Evolutionary conservation across 2,113 vertebrate genomes (phyloP).

Genomic region (human (Homo sapiens)): DNA sequence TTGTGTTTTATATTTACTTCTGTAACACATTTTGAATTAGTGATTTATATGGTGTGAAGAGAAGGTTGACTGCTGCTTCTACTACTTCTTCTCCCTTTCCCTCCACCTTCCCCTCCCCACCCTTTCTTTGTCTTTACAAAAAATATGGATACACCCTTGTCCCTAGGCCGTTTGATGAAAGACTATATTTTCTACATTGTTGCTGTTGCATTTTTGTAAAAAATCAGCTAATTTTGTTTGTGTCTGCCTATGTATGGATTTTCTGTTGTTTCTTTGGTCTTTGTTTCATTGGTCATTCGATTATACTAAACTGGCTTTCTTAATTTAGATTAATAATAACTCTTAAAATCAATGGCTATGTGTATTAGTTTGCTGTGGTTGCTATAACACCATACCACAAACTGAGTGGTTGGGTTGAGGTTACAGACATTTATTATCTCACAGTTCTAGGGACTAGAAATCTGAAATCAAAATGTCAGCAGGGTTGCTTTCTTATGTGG

Average conservation of each 20-base stretch:
- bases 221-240: background rate
- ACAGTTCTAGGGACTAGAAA: background rate
- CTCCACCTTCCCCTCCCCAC: background rate
- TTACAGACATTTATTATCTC: background rate
- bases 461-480: background rate
- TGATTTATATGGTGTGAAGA: background rate
- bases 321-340: background rate
- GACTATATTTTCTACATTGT: background rate
- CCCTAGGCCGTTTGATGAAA: background rate
- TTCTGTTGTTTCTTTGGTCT: background rate
- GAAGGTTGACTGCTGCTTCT: background rate
- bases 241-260: background rate
- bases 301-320: too few relatives aligned
- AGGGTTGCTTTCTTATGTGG: background rate
- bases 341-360: background rate
- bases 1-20: background rate
- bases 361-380: background rate
- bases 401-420: background rate
- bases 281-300: background rate
- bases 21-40: background rate
- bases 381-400: background rate
- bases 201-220: background rate
- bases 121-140: background rate
- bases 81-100: background rate
- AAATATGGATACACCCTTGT: background rate